Evolutionary conservation across 2,113 vertebrate genomes (phyloP), one percentile per base, ranked within the genome.

Genomic region (Pholis gunnellus): DNA sequence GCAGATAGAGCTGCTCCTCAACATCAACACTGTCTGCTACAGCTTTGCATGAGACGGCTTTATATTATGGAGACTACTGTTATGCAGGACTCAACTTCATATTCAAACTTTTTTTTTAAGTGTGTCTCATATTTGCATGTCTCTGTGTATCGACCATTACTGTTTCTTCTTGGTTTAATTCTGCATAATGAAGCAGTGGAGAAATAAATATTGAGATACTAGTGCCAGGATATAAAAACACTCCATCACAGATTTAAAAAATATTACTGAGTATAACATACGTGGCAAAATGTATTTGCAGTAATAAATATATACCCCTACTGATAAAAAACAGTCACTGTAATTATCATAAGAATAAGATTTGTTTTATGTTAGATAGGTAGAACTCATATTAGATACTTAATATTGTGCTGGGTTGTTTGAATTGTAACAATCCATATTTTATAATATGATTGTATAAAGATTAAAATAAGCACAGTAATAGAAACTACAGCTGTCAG

Each of bases 1-100:
- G 20, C 44, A 44, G 9, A 67, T 60, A 83, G 76, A 83, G n/a
- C 75, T 18, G 85, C 74, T 27, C 0, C 13, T 9, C 77, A 9
- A 18, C 29, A 14, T 6, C 14, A 5, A 20, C 0, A 5, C 22
- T 6, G 48, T 15, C 59, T 25, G 20, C 1, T 11, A 1, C 6
- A 59, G 36, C 9, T 1, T 8, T 3, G 20, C 14, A 38, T 4
- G 2, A 4, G 1, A 5, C 14, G 9, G 9, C n/a, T 40, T 56
- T 56, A 56, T 25, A 9, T 13, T 31, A 15, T n/a, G 17, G 31
- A 64, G 31, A n/a, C 22, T 25, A 13, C 22, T 54, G 52, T 13
- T 34, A 34, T 20, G n/a, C 66, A 34, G 29, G 6, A n/a, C 48
- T 36, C 1, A 22, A 36, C 48, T 9, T 54, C 2, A 3, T 46